Conservation (phyloP, 2,113 vertebrate species). For the Saguinus imperator region DNA sequence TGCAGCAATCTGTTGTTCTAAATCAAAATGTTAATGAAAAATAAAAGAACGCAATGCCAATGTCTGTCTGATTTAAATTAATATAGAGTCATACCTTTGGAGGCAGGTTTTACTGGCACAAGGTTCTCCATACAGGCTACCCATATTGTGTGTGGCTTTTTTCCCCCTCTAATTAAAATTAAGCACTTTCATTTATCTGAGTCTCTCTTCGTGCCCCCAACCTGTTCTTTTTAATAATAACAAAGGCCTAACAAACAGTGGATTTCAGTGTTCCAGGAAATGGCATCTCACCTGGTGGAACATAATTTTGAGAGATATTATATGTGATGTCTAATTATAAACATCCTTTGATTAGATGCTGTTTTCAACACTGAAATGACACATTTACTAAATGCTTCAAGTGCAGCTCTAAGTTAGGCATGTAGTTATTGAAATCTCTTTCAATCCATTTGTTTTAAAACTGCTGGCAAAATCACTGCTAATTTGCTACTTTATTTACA, state of each 20-base stretch:
- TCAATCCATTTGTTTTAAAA: constrained; percentile 76
- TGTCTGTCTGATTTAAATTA: constrained; percentile 76
- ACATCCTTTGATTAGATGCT: constrained; percentile 74
- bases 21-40: constrained; percentile 74
- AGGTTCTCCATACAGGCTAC: constrained; percentile 40
- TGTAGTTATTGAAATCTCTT: constrained; percentile 71
- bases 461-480: constrained; percentile 74
- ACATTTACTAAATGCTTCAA: constrained; percentile 75
- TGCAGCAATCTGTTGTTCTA: constrained; percentile 80
- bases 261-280: constrained; percentile 66
- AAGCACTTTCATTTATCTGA: constrained; percentile 69
- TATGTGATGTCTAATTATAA: constrained; percentile 78
- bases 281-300: constrained; percentile 67
- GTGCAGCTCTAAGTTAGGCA: constrained; percentile 70
- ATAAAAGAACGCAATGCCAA: constrained; percentile 65
- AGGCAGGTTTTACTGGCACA: constrained; percentile 48
- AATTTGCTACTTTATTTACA: constrained; percentile 76
- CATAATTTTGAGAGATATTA: constrained; percentile 73
- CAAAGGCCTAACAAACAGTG: constrained; percentile 64
- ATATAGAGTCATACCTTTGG: constrained; percentile 76
- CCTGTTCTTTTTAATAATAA: constrained; percentile 77
- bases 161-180: constrained; percentile 73
- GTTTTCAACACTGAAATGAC: constrained; percentile 73
- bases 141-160: not conserved
- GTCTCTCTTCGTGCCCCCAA: constrained; percentile 65